A percentile compares a stretch with the other conserved stretches of the same genome.
Conservation (phyloP, 2,888 invertebrate genomes). For the Pterobdella sp. region DNA sequence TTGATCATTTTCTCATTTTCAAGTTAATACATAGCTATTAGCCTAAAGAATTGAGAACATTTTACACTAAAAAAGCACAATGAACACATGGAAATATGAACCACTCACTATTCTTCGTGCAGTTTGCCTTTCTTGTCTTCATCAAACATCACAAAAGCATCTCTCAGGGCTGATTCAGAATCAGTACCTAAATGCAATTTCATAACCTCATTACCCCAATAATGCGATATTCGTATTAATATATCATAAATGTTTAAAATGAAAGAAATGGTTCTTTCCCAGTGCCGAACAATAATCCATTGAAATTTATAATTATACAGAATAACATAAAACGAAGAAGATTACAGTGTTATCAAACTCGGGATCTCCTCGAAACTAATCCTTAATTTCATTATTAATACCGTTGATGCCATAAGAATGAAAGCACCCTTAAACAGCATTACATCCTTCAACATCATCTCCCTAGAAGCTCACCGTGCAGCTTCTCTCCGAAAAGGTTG, state of each 20-base stretch:
- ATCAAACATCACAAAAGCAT: constrained; percentile 56
- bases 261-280: no score
- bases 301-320: no score
- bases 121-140: constrained; percentile 51
- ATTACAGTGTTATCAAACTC: background rate
- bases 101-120: constrained; percentile 53
- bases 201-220: no score
- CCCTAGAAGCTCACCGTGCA: constrained; percentile 45
- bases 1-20: background rate
- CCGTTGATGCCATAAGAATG: background rate
- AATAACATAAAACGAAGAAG: no score
- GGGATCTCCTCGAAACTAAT: no score
- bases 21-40: no score
- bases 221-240: no score
- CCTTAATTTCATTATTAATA: background rate
- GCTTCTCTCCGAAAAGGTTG: constrained; percentile 51
- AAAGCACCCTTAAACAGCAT: background rate
- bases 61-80: background rate
- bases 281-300: no score
- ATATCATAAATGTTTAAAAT: no score
- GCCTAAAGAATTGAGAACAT: background rate
- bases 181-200: no score
- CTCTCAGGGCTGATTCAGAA: constrained; percentile 53
- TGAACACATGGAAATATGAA: background rate
- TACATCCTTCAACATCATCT: background rate